A percentile compares a stretch with the other conserved stretches of the same genome.
Evolutionary conservation across 2,797 vertebrate species (phyloP).

Genomic region (Hafferia zeledoni): DNA sequence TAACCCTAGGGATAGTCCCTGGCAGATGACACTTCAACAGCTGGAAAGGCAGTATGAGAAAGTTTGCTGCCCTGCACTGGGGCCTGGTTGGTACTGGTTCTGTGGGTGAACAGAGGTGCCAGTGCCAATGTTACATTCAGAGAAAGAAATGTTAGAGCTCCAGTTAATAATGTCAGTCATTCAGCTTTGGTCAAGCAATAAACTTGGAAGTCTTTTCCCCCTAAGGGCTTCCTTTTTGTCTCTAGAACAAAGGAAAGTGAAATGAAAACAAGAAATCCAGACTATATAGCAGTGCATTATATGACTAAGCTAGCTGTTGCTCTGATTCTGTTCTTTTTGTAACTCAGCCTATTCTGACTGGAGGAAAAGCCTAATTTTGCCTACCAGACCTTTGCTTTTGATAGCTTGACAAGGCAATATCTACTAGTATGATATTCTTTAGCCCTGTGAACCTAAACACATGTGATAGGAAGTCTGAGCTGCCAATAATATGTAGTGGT

Average conservation of each 20-base stretch:
- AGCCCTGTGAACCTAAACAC: background rate
- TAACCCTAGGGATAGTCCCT: background rate
- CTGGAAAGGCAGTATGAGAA: background rate
- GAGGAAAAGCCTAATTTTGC: background rate
- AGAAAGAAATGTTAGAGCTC: background rate
- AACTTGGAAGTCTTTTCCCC: conserved; percentile 15
- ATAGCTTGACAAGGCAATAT: background rate
- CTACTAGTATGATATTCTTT: background rate
- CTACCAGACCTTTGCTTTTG: background rate
- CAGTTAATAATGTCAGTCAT: background rate
- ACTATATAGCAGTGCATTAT: background rate
- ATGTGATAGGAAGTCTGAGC: background rate
- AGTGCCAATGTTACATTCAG: background rate
- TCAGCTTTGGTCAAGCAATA: conserved; percentile 34
- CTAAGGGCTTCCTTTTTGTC: conserved; percentile 7
- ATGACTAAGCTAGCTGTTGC: background rate
- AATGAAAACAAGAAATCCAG: conserved; percentile 42
- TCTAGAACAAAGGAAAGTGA: conserved; percentile 58
- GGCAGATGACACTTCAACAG: background rate
- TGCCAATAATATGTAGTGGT: background rate
- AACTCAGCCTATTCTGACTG: background rate
- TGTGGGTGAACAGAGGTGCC: background rate
- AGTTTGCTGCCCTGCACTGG: background rate
- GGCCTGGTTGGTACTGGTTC: background rate
- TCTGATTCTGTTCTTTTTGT: conserved; percentile 10